Evolutionary conservation across 64 coral and sea anemone genomes (phyloP), one percentile per base, ranked within the genome.

Genomic region (Stichodactyla mertensii): DNA sequence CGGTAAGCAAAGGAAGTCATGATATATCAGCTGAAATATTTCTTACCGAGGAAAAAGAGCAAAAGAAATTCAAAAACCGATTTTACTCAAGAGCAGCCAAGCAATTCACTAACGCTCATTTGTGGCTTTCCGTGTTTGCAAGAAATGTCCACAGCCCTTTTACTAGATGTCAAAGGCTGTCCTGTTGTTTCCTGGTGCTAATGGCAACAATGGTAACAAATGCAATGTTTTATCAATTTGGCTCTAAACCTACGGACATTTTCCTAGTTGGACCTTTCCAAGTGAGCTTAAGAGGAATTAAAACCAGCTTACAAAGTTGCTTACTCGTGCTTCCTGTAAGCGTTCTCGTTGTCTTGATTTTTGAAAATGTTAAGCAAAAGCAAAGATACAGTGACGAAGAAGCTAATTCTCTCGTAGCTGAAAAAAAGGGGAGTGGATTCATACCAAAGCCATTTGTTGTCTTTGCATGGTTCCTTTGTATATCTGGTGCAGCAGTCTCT

Each of bases 141-240:
- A 90, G 71, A 31, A 61, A 85, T 45, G 56, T 64, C 0, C 79
- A 88, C 27, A 87, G 77, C 58, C 82, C 80, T 16, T 94, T 94
- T 59, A 94, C 93, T 7, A 78, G 93, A 13, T 87, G 86, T 51
- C 93, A 94, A 16, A 60, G 93, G 55, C 57, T 94, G 14, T 64
- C 86, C 0, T 93, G 87, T 54, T 93, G 92, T 71, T 78, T 93
- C 7, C 77, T 81, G 4, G 36, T 93, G 5, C 26, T 93, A 6
- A 85, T 86, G 62, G 58, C 80, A 4, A 82, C 92, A 5, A 86
- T 93, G 83, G 84, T 89, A 5, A 80, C 87, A 22, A 89, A 88
- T 60, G 92, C 92, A 15, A 89, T 89, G 83, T 94, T 88, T 71
- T 94, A 94, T 71, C 80, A 90, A 19, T 91, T 91, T 55, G 82